Conservation (phyloP, 1,140 invertebrate species). For the Scaptomyza montana region DNA sequence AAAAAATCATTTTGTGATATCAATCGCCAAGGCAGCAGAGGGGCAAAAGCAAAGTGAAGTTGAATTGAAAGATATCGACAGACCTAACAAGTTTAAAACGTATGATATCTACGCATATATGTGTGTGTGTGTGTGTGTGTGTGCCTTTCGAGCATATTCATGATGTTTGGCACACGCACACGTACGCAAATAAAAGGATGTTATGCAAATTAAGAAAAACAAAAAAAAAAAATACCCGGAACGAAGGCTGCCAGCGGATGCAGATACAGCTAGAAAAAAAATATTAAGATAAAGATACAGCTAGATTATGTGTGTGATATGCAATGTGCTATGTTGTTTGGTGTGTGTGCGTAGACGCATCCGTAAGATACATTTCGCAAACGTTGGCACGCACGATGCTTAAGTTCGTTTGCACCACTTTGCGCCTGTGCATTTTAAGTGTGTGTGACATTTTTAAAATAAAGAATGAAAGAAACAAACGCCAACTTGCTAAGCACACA, state of each 20-base stretch:
- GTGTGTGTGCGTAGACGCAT: slow-evolving; percentile 30
- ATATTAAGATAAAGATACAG: slow-evolving; percentile 21
- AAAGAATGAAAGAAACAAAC: background rate
- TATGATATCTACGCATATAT: background rate
- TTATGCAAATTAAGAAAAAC: slow-evolving; percentile 74
- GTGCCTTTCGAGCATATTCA: background rate
- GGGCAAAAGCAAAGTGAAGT: background rate
- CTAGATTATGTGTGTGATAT: slow-evolving; percentile 26
- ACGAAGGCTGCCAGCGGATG: slow-evolving; percentile 17
- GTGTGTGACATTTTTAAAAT: slow-evolving; percentile 31
- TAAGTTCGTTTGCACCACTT: slow-evolving; percentile 80
- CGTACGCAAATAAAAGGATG: slow-evolving; percentile 79
- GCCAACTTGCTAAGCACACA: background rate
- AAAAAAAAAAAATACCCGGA: background rate
- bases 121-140: background rate
- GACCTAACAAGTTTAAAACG: slow-evolving; percentile 6
- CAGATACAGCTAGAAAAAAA: slow-evolving; percentile 21
- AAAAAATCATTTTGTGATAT: slow-evolving; percentile 70
- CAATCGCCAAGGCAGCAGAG: slow-evolving; percentile 44
- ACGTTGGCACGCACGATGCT: slow-evolving; percentile 58
- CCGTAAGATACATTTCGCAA: slow-evolving; percentile 32
- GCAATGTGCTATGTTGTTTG: slow-evolving; percentile 13
- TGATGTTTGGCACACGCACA: slow-evolving; percentile 41
- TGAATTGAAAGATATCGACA: slow-evolving; percentile 10
- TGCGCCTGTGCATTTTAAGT: slow-evolving; percentile 72